Evolutionary conservation across 2,113 vertebrate species (phyloP), one percentile per base, ranked within the genome.

Genomic region (Phainopepla nitens): DNA sequence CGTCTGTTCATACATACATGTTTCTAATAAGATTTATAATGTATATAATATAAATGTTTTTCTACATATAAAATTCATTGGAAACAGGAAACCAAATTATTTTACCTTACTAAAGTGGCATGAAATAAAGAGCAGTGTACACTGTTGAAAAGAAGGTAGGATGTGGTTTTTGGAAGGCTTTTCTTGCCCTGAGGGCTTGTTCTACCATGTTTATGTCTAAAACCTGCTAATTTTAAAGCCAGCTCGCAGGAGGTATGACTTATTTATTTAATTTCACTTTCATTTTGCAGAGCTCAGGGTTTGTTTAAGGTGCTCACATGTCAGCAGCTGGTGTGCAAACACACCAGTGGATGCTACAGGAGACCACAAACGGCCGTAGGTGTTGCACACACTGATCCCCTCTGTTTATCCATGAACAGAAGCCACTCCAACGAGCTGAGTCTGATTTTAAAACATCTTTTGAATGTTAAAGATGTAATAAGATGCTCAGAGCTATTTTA

Each of bases 261-360:
- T n/a, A 54, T 27, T 90, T 51, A 21, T 80, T 88, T 80, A 13
- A 84, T 93, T 91, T 93, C 92, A 87, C 84, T 95, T 94, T 90
- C 86, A 9, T 86, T 97, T 87, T 83, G 64, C 56, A n/a, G 16
- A 65, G 86, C 62, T 90, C 49, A 71, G 8, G 75, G 47, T 42
- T 50, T 76, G 92, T 49, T 89, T 47, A 39, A 56, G 20, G 13
- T 11, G 24, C 66, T 49, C 13, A 42, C 51, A 4, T 15, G 54
- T 42, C 57, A 71, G 81, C 51, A 44, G 73, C 65, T 66, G 53
- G 2, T 23, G 2, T 23, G 31, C 39, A 68, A 68, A 71, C 78
- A 39, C 72, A 53, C 22, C 76, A 42, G 62, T 50, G 82, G 95
- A 62, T 66, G 82, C 64, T 44, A 8, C 86, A 4, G 31, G 64